Conservation (phyloP, 2,888 invertebrate species). For the Polymixis lichenea region DNA sequence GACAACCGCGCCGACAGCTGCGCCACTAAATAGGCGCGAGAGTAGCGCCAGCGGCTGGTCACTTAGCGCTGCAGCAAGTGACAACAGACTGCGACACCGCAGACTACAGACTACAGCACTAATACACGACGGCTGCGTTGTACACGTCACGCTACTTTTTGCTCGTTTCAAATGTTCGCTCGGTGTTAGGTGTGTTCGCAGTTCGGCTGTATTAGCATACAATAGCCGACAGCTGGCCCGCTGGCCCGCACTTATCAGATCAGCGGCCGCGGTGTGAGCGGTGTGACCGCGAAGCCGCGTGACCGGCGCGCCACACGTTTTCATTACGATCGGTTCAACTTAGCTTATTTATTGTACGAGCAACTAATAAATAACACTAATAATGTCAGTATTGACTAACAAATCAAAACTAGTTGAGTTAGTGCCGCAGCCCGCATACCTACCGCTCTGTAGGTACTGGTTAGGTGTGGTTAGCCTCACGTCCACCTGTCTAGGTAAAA, state of each 20-base stretch:
- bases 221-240: slow-evolving; percentile 77
- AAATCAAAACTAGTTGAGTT: slow-evolving; percentile 43
- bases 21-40: slow-evolving; percentile 3
- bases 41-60: not conserved
- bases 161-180: slow-evolving; percentile 52
- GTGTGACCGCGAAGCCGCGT: slow-evolving; percentile 11
- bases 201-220: slow-evolving; percentile 78
- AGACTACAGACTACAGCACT: not conserved
- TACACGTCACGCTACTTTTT: slow-evolving; percentile 58
- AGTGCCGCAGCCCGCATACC: not conserved
- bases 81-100: not conserved
- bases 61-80: not conserved
- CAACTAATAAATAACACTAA: slow-evolving; percentile 54
- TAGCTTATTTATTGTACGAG: slow-evolving; percentile 46
- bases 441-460: slow-evolving; percentile 1
- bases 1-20: slow-evolving; percentile 42
- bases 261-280: slow-evolving; percentile 27
- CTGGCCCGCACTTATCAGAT: slow-evolving; percentile 67
- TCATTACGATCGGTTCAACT: slow-evolving; percentile 43
- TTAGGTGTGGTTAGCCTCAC: slow-evolving; percentile 4
- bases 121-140: slow-evolving; percentile 25
- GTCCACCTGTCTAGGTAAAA: slow-evolving; percentile 18
- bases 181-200: slow-evolving; percentile 59
- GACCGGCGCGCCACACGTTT: slow-evolving; percentile 35
- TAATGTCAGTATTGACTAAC: slow-evolving; percentile 27